Evolutionary conservation across 2,888 invertebrate genomes (phyloP), one percentile per base, ranked within the genome.

Genomic region (Deilephila porcellus): DNA sequence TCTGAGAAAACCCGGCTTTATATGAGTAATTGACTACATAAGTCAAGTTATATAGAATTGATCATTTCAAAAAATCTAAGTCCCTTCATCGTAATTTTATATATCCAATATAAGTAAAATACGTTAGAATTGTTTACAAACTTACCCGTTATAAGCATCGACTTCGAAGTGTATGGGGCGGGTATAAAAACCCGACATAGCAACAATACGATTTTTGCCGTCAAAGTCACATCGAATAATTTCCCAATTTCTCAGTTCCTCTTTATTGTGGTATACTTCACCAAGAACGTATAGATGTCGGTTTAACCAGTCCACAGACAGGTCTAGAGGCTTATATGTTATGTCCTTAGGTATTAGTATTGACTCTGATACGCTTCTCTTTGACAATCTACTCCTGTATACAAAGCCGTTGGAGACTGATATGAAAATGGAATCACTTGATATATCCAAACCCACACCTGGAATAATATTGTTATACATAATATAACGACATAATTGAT

Each of bases 231-330:
- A 97, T 71, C 97, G 95, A 73, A 96, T 95, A 75, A 98, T 97
- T 88, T 97, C 96, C 97, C 97, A 98, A 70, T 87, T 91, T 0
- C 91, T 86, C 79, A 87, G 87, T 56, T 86, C 87, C 73, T 89
- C 89, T 76, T 87, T 89, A 2, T 86, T 86, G 80, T 96, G 95
- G 62, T 95, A 94, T 8, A 96, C 96, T 89, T 97, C 97, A 0
- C 97, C 97, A 52, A 98, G 95, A 73, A 99, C 96, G 83, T 98
- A 99, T 3, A 99, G 93, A 74, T 97, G 96, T 76, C 97, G 96
- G 85, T 98, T 97, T 56, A 99, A 92, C 99, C 99, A 99, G 89
- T 99, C 99, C 0, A 98, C 96, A 1, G 97, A 97, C 11, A 98
- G 85, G 78, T 97, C 96, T 71, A 97, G 87, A 0, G 98, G 97